Evolutionary conservation across 1,140 invertebrate genomes (phyloP).

Genomic region (Trachymyrmex cornetzi): DNA sequence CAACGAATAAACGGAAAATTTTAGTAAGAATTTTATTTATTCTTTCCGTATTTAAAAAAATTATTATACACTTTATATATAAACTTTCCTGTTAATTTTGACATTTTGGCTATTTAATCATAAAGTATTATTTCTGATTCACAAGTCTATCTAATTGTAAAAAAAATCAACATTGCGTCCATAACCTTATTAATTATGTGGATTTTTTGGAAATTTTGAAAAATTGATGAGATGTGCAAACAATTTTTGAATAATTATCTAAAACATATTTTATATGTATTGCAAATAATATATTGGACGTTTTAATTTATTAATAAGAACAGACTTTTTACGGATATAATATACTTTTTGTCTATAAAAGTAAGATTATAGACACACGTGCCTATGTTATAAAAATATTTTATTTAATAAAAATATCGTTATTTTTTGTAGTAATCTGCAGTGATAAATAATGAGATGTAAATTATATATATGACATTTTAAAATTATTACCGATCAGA

Average conservation of each 20-base stretch:
- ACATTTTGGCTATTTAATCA: background rate
- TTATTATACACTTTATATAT: background rate
- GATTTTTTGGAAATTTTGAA: conserved; percentile 1
- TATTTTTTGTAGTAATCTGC: background rate
- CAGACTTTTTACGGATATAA: conserved; percentile 4
- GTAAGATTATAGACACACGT: background rate
- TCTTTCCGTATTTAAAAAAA: background rate
- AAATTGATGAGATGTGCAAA: background rate
- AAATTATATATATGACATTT: too few relatives aligned
- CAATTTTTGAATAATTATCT: conserved; percentile 21
- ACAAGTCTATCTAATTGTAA: background rate
- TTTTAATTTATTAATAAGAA: conserved; percentile 2
- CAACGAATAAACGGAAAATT: background rate
- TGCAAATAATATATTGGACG: conserved; percentile 6
- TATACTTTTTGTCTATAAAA: background rate
- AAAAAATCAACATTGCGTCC: background rate
- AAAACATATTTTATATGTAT: background rate
- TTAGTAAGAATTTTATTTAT: background rate
- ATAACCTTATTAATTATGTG: conserved; percentile 27
- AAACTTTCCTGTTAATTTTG: background rate
- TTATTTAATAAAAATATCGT: background rate
- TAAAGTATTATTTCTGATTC: background rate
- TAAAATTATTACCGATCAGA: background rate
- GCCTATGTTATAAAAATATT: background rate
- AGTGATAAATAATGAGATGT: background rate